Evolutionary conservation across 2,888 invertebrate genomes (phyloP), one percentile per base, ranked within the genome.

Genomic region (Cheilosia impressa): DNA sequence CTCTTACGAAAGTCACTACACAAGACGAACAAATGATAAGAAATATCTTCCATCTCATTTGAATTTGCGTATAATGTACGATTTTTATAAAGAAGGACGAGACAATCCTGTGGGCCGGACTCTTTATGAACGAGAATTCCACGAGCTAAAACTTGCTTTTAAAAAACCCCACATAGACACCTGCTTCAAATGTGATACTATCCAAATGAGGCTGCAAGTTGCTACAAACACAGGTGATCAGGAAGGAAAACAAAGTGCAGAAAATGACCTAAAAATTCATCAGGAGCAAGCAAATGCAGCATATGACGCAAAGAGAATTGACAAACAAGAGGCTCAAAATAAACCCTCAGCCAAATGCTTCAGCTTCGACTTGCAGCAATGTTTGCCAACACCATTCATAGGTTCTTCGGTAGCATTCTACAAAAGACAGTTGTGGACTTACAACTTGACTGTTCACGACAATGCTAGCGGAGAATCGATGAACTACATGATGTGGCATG

Each of bases 61-160:
- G 27, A 27, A 27, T 27, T 27, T 27, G 27, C 27, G 27, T 53
- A 19, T 38, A 31, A 58, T 38, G 31, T 58, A 34, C 15, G 38
- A 58, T 38, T 58, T 58, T 27, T 58, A 58, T 58, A 58, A 34
- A 58, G 31, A 58, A 58, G 38, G 58, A 58, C 58, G 31, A 27
- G 27, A 31, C 58, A 38, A 27, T 58, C 58, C 58, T 22, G 58
- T 65, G 53, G 22, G 53, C 53, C 53, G 53, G 53, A 53, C 27
- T 27, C 53, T 53, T 63, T 63, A 63, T 63, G 63, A 63, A 60
- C 34, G 47, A 71, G 24, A 71, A 71, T 71, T 71, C 71, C 27
- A 27, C 27, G 27, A 27, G 27, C 6, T 7, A 27, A 27, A 27
- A 27, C 6, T 27, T 27, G 27, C 27, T 7, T 27, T 27, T 27